Base-by-base conservation (phyloP, 2,888 invertebrate species). In the Bellardia pandia region DNA sequence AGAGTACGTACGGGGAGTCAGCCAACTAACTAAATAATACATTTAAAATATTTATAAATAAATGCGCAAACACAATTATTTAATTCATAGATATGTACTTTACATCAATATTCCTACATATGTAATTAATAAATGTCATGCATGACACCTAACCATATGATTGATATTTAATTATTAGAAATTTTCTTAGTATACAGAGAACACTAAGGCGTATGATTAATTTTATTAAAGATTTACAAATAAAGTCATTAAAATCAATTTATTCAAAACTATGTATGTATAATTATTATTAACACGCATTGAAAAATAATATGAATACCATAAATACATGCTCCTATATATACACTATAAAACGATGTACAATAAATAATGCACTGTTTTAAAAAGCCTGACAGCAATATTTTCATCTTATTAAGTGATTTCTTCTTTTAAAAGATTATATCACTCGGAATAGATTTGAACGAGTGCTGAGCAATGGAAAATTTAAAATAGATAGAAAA, bases 101-200 rank as follows among this genome's bases (percentile, higher is more conserved):
- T 45, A 9, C 13, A 23, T 23, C 0, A 0, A 23, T 23, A 23
- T 23, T 23, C 23, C 1, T 1, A 23, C 23, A 51, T 5, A n/a
- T 33, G 14, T 60, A 60, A 56, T 30, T 56, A 23, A 56, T 56
- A 2, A 5, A 58, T n/a, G n/a, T n/a, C 23, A 7, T 42, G 13
- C 14, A 33, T 56, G 14, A 69, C 58, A 78, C 58, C 58, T 58
- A 14, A 78, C 37, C 58, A 58, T 78, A 78, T 78, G 58, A 69
- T 78, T 78, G 48, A 78, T 45, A 42, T 78, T 13, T 78, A 68
- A 37, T 68, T 68, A 13, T 30, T 40, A 30, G 7, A 1, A 16
- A 45, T 23, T 56, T 23, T 23, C 9, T 4, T 16, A 14, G 23
- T 11, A 13, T 13, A 3, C 16, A n/a, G 23, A n/a, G n/a, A 40